Base-by-base conservation (phyloP, 2,797 vertebrate species). In the Anguilla megastoma region DNA sequence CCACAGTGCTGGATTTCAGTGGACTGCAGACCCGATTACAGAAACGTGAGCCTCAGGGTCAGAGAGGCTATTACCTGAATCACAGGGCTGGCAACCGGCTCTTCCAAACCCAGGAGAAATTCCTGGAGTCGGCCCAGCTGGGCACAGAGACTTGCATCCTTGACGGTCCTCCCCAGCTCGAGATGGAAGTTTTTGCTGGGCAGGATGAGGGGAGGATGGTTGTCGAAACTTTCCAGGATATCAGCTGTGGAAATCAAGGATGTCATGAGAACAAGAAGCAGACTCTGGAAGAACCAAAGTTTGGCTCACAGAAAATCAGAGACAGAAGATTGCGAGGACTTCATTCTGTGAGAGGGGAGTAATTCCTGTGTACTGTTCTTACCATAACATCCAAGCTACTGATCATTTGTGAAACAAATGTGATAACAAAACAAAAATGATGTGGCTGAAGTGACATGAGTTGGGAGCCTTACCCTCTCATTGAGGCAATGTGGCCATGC, bases 191-290 rank as follows among this genome's bases (percentile, higher is more conserved):
- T 94, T 10, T 85, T 91, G 0, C 92, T 90, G 0, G 96, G 96
- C 86, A 97, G 93, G 90, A 95, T 92, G 87, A 97, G 93, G 18
- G 96, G 95, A 48, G 96, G 96, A 85, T 97, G 96, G 86, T 95
- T 94, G 86, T 97, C 96, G 76, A 97, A 97, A 74, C 93, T 95
- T 90, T 95, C 95, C 94, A 97, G 90, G 89, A 97, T 93, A 24
- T 96, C 95, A 86, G 88, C 96, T 97, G 89, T 86, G 36, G 58
- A 89, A 41, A 76, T 18, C 80, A 66, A 16, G 24, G 33, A 0
- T 4, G 87, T 16, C 24, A 41, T 82, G 76, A 36, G 86, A 54
- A 50, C 80, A 10, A 84, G 16, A 45, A 33, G 24, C 50, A 12
- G 54, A 84, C 30, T 27, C 21, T 1, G 45, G 27, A 82, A 56